These are phyloP conservation scores for Saccostrea echinata DNA, from an alignment of 1,140 invertebrate genomes.

Conservation along the genomic window DNA sequence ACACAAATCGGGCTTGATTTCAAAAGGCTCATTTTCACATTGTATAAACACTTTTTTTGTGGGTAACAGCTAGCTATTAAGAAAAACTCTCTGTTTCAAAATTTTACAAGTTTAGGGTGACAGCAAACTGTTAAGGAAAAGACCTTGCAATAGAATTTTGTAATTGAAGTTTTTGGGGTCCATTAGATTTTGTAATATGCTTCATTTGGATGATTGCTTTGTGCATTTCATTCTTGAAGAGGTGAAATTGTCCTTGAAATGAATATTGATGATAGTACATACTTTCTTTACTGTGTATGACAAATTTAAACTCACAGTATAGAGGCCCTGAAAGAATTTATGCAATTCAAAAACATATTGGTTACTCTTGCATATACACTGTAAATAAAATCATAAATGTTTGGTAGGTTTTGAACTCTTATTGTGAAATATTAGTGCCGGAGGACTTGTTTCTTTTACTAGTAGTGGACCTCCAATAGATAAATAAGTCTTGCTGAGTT, in stretches of 20 bases:
- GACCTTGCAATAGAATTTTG: not conserved
- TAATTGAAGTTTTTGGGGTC: not conserved
- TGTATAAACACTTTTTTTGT: not conserved
- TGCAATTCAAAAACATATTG: not conserved
- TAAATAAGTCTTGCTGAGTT: not conserved
- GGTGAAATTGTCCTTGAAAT: not conserved
- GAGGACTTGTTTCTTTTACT: no score
- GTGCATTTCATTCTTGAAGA: conserved; percentile 4
- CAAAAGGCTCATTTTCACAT: not conserved
- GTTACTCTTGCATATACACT: no score
- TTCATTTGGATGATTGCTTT: not conserved
- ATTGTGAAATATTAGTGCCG: no score
- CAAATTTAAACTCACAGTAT: not conserved
- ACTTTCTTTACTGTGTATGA: not conserved
- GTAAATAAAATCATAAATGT: no score
- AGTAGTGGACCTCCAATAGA: not conserved
- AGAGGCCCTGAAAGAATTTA: not conserved
- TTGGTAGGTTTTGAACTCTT: no score
- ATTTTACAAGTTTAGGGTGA: not conserved
- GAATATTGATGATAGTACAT: not conserved
- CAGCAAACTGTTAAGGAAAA: not conserved
- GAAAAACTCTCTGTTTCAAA: not conserved
- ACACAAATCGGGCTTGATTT: not conserved
- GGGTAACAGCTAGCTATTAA: not conserved
- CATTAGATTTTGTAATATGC: not conserved